A percentile compares a stretch with the other conserved stretches of the same genome.
Evolutionary conservation across 2,797 vertebrate species (phyloP).

Genomic region (Microchirus variegatus): DNA sequence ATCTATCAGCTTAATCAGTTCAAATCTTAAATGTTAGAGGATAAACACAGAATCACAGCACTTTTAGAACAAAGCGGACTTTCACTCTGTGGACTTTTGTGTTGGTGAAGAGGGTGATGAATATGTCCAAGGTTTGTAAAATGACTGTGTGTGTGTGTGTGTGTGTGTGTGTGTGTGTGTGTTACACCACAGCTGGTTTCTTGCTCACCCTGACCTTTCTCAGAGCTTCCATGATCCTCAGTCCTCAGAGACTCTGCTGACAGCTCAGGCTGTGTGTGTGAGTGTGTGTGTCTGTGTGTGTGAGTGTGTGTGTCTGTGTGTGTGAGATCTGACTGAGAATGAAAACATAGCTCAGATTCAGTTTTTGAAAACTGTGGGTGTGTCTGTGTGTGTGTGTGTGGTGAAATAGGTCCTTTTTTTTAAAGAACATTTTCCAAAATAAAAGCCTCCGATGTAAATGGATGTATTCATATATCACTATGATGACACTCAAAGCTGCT

Average conservation of each 20-base stretch:
- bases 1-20: too few relatives aligned
- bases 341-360: not conserved
- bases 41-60: too few relatives aligned
- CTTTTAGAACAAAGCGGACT: too few relatives aligned
- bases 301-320: not conserved
- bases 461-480: too few relatives aligned
- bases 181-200: constrained; percentile 26
- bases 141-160: not conserved
- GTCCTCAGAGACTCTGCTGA: constrained; percentile 46
- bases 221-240: constrained; percentile 56
- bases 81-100: not conserved
- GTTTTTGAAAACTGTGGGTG: not conserved
- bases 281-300: not conserved
- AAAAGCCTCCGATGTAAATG: too few relatives aligned
- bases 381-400: too few relatives aligned
- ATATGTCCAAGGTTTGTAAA: constrained; percentile 9
- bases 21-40: too few relatives aligned
- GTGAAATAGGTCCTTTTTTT: too few relatives aligned
- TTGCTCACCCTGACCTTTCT: constrained; percentile 58
- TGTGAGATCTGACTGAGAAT: not conserved
- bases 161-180: not conserved
- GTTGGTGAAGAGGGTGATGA: constrained; percentile 2
- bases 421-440: too few relatives aligned
- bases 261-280: constrained; percentile 41
- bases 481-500: too few relatives aligned